A percentile compares a stretch with the other conserved stretches of the same genome.
Evolutionary conservation across 2,797 vertebrate genomes (phyloP).

Genomic region (Trachops cirrhosus): DNA sequence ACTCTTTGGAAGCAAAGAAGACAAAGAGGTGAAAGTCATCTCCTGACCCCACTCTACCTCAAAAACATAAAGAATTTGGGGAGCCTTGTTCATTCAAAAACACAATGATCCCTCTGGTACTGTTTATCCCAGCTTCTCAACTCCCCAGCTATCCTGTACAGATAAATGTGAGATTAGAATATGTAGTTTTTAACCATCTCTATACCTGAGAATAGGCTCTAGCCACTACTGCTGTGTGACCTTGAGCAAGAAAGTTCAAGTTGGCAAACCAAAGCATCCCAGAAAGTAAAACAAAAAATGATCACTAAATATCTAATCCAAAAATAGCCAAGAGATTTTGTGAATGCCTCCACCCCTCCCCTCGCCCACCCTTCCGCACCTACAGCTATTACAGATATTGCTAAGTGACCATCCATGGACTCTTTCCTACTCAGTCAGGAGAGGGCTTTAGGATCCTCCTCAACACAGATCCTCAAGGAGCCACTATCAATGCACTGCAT

Average conservation of each 20-base stretch:
- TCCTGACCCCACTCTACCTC: not conserved
- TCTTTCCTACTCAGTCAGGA: not conserved
- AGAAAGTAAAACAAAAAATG: conserved; percentile 5
- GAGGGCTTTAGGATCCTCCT: not conserved
- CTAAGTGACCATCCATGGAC: not conserved
- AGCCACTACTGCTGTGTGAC: not conserved
- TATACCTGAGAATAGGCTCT: not conserved
- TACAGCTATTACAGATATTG: not conserved
- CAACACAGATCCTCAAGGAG: not conserved
- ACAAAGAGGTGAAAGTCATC: not conserved
- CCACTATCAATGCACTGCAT: not conserved
- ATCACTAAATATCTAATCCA: not conserved
- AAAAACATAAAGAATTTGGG: not conserved
- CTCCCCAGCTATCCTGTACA: not conserved
- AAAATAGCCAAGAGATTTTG: not conserved
- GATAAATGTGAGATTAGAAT: not conserved
- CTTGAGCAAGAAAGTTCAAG: not conserved
- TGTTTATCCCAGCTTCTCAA: not conserved
- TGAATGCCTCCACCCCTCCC: accelerated
- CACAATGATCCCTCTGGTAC: not conserved
- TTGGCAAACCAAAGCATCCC: not conserved
- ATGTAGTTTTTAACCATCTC: not conserved
- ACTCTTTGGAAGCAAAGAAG: not conserved
- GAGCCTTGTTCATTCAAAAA: not conserved
- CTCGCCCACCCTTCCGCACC: not conserved